Conservation (phyloP, 1,140 invertebrate genomes). For the Cydia splendana region DNA sequence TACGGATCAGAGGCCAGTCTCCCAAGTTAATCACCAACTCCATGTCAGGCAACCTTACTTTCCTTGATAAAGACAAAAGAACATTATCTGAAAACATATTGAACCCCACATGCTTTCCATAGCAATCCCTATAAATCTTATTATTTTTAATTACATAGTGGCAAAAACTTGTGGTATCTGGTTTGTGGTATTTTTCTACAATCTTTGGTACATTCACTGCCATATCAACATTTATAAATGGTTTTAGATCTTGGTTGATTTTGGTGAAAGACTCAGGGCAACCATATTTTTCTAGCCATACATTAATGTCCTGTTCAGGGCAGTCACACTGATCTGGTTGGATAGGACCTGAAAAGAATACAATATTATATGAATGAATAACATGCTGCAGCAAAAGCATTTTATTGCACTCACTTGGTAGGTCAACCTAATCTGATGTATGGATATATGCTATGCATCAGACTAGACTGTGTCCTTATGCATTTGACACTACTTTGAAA, state of each 20-base stretch:
- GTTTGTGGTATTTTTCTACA: constrained; percentile 83
- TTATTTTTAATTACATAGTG: constrained; percentile 95
- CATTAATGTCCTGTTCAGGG: constrained; percentile 82
- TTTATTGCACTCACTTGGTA: too few species aligned
- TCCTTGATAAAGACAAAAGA: constrained; percentile 90
- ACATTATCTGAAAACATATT: constrained; percentile 97
- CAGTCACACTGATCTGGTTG: constrained; percentile 94
- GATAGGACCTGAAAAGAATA: constrained; percentile 81
- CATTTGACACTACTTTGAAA: too few species aligned
- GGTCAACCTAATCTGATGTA: too few species aligned
- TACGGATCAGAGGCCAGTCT: constrained; percentile 93
- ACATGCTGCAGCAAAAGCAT: constrained; percentile 35
- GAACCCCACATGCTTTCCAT: constrained; percentile 97
- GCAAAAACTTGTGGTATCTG: constrained; percentile 91
- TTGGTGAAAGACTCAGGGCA: constrained; percentile 85
- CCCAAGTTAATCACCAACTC: constrained; percentile 97
- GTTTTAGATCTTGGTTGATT: constrained; percentile 87
- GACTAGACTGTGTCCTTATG: too few species aligned
- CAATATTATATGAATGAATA: constrained; percentile 37
- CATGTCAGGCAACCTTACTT: constrained; percentile 91
- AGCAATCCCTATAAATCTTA: constrained; percentile 92
- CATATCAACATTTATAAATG: constrained; percentile 88
- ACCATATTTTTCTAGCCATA: constrained; percentile 85
- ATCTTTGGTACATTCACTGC: constrained; percentile 83
- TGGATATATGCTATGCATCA: too few species aligned